Base-by-base conservation (phyloP, 2,888 invertebrate species). In the Rhingia campestris region DNA sequence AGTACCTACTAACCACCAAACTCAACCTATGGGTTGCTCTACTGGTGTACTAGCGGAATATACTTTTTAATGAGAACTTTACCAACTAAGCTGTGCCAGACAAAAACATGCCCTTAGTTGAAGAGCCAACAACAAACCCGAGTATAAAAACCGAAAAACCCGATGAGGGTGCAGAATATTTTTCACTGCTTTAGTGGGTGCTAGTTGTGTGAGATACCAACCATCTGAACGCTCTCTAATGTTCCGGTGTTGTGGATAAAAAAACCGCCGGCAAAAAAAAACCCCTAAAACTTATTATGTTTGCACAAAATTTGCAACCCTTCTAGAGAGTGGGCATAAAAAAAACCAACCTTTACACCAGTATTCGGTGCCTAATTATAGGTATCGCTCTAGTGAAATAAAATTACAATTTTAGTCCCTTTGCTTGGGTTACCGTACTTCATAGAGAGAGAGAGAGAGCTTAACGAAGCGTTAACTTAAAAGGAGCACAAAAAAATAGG, bases 11-110 rank as follows among this genome's bases (percentile, higher is more conserved):
- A 6, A 49, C 69, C 63, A 33, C 41, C 39, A 33, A 43, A 30
- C 22, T 22, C 41, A 53, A 54, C 66, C 43, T 12, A 33, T 53
- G 43, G 53, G 7, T 5, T 7, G 22, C 30, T n/a, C 14, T 63
- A 7, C 6, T 56, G 22, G 22, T 22, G 73, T 61, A 74, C 67
- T 63, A 32, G 35, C 35, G 45, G 63, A 63, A 74, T 64, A 73
- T 43, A 49, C 51, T 66, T 82, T 81, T 73, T 82, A 82, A 79
- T 84, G 79, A 84, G 84, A 80, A 70, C 74, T 74, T 80, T 70
- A 66, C 79, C 70, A 84, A 69, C 74, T 80, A 66, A 67, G 56
- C 80, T 39, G 39, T 43, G 45, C 56, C 47, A 58, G 64, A 70
- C 69, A 66, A 63, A 67, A 67, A 54, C 56, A 51, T 14, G 39